phyloP scores from a whole-genome alignment of 2,113 vertebrate species.

The Typhlomys cinereus region DNA sequence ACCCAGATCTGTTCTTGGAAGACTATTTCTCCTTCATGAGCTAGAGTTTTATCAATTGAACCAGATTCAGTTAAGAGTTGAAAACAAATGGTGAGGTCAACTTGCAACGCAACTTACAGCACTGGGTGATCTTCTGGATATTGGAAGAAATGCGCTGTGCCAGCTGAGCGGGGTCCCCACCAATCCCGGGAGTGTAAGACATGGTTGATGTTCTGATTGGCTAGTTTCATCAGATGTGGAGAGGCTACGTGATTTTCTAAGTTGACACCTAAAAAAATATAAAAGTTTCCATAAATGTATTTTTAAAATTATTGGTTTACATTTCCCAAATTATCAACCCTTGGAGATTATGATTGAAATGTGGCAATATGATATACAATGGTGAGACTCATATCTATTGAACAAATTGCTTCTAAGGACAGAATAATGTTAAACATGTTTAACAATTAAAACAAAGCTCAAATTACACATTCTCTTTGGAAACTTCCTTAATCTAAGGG shows the following conservation, averaged over 20 bases:
- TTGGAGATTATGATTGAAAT: neutral
- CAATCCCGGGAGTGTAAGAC: conserved; percentile 76
- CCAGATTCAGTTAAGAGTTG: neutral
- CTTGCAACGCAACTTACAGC: conserved; percentile 84
- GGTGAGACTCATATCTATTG: neutral
- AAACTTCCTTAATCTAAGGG: neutral
- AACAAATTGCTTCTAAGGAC: neutral
- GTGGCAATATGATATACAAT: neutral
- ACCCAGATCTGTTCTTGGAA: neutral
- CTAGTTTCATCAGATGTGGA: conserved; percentile 75
- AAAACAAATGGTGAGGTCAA: conserved; percentile 18
- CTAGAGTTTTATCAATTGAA: neutral
- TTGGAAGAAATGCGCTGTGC: conserved; percentile 87
- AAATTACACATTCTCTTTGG: neutral
- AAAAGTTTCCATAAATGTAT: conserved; percentile 8
- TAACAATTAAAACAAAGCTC: conserved; percentile 15
- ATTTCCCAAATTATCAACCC: neutral
- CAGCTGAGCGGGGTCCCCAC: conserved; percentile 83
- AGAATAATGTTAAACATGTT: neutral
- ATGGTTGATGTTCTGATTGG: conserved; percentile 74
- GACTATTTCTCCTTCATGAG: neutral
- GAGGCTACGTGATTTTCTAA: conserved; percentile 34
- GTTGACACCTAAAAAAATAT: conserved; percentile 71
- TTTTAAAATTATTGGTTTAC: neutral
- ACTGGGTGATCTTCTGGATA: conserved; percentile 90